Conservation (phyloP, 2,888 invertebrate species). For the Alsophila aescularia region DNA sequence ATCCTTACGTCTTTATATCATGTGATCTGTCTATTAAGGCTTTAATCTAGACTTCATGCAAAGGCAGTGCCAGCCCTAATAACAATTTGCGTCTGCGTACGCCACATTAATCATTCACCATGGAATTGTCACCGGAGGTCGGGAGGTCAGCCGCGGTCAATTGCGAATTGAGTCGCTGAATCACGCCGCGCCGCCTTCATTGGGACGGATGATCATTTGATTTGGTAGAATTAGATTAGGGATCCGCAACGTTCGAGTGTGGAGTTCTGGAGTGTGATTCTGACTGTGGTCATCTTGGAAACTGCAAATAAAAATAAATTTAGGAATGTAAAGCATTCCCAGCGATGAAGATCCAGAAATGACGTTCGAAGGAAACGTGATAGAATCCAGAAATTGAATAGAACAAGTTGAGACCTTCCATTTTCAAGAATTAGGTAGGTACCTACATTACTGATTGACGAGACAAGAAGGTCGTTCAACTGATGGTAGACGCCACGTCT, state of each 20-base stretch:
- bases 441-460: background rate
- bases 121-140: conserved; percentile 41
- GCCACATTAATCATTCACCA: conserved; percentile 44
- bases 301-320: too few species aligned
- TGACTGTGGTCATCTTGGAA: too few species aligned
- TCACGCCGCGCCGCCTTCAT: conserved; percentile 31
- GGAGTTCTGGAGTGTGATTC: background rate
- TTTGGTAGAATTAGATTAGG: conserved; percentile 12
- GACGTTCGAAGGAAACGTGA: conserved; percentile 1
- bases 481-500: too few species aligned
- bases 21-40: background rate
- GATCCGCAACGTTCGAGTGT: background rate
- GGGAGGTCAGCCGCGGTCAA: conserved; percentile 47
- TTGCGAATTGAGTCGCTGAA: conserved; percentile 37
- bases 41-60: background rate
- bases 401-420: too few species aligned
- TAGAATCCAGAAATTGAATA: conserved; percentile 10
- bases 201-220: conserved; percentile 22
- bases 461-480: too few species aligned
- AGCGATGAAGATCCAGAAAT: too few species aligned
- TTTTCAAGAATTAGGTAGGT: background rate
- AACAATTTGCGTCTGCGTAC: conserved; percentile 30
- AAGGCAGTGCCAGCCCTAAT: conserved; percentile 15
- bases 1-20: background rate
- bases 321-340: too few species aligned